Conservation (phyloP, 2,888 invertebrate genomes). For the Thera britannica region DNA sequence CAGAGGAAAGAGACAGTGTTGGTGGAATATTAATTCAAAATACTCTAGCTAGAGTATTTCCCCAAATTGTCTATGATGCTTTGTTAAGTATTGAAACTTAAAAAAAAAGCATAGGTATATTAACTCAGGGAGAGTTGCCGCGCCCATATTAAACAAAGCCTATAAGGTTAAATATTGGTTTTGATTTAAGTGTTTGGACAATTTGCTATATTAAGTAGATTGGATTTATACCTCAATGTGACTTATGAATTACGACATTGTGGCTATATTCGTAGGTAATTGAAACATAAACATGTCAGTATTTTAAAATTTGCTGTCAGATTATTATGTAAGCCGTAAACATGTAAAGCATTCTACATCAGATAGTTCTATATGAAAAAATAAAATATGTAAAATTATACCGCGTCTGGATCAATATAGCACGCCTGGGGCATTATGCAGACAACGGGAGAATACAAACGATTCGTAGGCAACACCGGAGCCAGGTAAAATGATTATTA, state of each 20-base stretch:
- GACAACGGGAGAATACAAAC: conserved; percentile 51
- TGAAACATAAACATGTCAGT: too few species aligned
- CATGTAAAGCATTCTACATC: background rate
- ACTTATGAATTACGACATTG: too few species aligned
- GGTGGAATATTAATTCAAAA: too few species aligned
- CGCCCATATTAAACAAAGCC: conserved; percentile 2
- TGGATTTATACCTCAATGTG: too few species aligned
- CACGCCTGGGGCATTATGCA: conserved; percentile 48
- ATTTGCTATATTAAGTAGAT: conserved; percentile 31
- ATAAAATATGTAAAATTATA: conserved; percentile 23
- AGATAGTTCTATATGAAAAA: background rate
- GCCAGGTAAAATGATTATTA: conserved; percentile 42
- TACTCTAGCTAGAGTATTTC: background rate
- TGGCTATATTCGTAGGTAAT: too few species aligned
- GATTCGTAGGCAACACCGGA: conserved; percentile 35
- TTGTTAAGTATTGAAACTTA: background rate
- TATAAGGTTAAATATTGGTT: background rate
- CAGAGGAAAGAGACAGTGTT: too few species aligned
- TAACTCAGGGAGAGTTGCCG: conserved; percentile 15
- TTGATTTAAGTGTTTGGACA: conserved; percentile 31
- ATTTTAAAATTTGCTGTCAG: background rate
- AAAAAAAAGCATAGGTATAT: conserved; percentile 2
- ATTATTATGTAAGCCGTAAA: background rate
- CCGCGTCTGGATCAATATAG: conserved; percentile 25
- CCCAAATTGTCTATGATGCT: background rate